These are phyloP conservation scores for Neodon shergylaensis DNA, from an alignment of 2,113 vertebrate genomes.

Conservation along the genomic window DNA sequence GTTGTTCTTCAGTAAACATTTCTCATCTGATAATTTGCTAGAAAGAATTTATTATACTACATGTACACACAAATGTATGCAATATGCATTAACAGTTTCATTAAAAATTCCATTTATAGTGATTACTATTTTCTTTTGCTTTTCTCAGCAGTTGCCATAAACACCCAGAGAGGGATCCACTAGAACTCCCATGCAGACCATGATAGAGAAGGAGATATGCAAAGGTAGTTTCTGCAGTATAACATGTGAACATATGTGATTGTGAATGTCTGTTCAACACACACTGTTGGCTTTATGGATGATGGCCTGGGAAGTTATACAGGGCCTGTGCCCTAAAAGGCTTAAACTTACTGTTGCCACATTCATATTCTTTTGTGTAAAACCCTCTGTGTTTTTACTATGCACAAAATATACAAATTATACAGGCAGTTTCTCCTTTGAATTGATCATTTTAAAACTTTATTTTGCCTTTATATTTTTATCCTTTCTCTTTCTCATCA, in stretches of 20 bases:
- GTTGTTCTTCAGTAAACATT: not conserved
- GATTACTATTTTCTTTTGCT: not conserved
- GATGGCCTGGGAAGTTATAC: not conserved
- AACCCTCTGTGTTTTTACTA: not conserved
- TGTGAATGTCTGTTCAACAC: not conserved
- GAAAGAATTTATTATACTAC: not conserved
- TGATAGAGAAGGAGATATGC: not conserved
- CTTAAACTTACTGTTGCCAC: not conserved
- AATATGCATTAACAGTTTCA: not conserved
- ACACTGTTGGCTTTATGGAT: too few species aligned
- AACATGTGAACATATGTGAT: not conserved
- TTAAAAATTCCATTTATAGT: not conserved
- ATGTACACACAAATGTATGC: not conserved
- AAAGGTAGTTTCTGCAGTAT: not conserved
- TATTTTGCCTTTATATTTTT: not conserved
- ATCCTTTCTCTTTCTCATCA: not conserved
- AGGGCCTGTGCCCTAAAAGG: not conserved
- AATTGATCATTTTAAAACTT: not conserved
- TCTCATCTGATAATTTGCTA: not conserved
- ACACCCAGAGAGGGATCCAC: not conserved
- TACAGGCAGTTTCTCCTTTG: not conserved
- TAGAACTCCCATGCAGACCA: not conserved
- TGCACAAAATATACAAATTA: not conserved
- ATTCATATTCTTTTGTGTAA: not conserved
- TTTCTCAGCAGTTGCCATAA: not conserved